Evolutionary conservation across 2,888 invertebrate genomes (phyloP), one percentile per base, ranked within the genome.

Genomic region (Copidosoma aretas): DNA sequence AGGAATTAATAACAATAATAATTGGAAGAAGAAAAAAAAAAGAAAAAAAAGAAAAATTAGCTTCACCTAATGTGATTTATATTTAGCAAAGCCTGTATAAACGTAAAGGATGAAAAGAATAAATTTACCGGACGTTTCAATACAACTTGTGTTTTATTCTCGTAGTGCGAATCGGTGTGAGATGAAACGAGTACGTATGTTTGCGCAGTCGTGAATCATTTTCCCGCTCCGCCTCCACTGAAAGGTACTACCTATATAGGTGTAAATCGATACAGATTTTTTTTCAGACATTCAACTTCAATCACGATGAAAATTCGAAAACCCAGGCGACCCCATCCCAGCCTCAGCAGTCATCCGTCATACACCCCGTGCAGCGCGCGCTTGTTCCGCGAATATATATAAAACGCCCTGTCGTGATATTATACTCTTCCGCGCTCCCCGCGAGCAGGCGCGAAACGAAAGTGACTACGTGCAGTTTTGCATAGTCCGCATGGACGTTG

Each of bases 61-160:
- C 60, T 67, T 69, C 41, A 69, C 51, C 64, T 67, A 58, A 71
- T 67, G 64, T 67, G 68, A 65, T 69, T 71, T 69, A 64, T 61
- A 71, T 69, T 54, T 67, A 69, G 67, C 52, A 63, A 68, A 69
- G 61, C 59, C 67, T 71, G 69, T 71, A 71, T 69, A 71, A 69
- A 71, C 64, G 59, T 32, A 43, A 41, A 67, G 57, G 54, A 69
- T 68, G 59, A 62, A 62, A 60, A 49, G 53, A 71, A 68, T 69
- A 69, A 69, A 71, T 71, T 71, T 71, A 67, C 67, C 67, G 69
- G 68, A 67, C 69, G 67, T 69, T 71, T 68, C 66, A 68, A 71
- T 65, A 68, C 68, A 67, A 67, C 67, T 67, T 10, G 49, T 43
- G 56, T 67, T 56, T 60, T 41, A 60, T 57, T 68, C 59, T 51